Evolutionary conservation across 2,797 vertebrate species (phyloP).

Genomic region (Huso huso): DNA sequence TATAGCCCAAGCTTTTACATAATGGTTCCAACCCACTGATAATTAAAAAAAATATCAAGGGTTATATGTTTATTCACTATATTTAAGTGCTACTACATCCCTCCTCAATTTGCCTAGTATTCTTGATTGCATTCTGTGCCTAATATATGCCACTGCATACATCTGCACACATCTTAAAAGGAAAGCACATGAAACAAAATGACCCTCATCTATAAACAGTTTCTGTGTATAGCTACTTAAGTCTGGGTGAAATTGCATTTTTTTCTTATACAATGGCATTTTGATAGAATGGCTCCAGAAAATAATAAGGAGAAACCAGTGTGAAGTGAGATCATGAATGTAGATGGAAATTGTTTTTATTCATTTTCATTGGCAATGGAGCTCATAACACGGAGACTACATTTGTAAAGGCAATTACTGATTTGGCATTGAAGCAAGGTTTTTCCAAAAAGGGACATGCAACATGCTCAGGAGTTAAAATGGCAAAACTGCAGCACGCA

Average conservation of each 20-base stretch:
- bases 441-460: slow-evolving; percentile 8
- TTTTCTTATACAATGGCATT: slow-evolving; percentile 37
- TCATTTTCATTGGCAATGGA: slow-evolving; percentile 63
- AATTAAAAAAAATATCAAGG: not conserved
- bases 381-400: slow-evolving; percentile 54
- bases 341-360: slow-evolving; percentile 71
- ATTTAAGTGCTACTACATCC: slow-evolving; percentile 19
- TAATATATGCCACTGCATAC: slow-evolving; percentile 23
- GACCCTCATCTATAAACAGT: slow-evolving; percentile 46
- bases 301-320: slow-evolving; percentile 52
- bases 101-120: slow-evolving; percentile 12
- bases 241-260: slow-evolving; percentile 39
- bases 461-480: not conserved
- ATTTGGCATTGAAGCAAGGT: slow-evolving; percentile 27
- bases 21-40: no score
- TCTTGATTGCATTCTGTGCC: slow-evolving; percentile 31
- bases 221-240: slow-evolving; percentile 41
- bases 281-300: slow-evolving; percentile 53
- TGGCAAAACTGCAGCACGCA: not conserved
- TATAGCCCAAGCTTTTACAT: not conserved
- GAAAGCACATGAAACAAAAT: slow-evolving; percentile 43
- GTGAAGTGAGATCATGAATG: slow-evolving; percentile 49
- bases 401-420: slow-evolving; percentile 54
- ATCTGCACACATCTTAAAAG: slow-evolving; percentile 30
- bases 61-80: slow-evolving; percentile 20